Base-by-base conservation (phyloP, 2,797 vertebrate genomes). In the Notamacropus eugenii region DNA sequence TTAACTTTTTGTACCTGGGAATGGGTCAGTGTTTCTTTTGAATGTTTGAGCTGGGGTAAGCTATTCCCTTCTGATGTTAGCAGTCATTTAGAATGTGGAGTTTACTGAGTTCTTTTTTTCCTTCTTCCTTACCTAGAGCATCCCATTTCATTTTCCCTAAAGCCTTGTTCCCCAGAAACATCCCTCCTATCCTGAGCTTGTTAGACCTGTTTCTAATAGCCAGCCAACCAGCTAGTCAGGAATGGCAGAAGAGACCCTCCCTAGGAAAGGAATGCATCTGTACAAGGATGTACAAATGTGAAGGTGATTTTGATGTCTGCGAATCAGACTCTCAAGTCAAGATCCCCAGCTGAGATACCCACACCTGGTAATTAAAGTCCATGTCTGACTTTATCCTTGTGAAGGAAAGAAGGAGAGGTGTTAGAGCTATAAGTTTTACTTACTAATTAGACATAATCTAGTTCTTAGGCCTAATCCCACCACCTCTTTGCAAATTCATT, bases 201-300 rank as follows among this genome's bases (percentile, higher is more conserved):
- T 54, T 58, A 27, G 62, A 67, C 93, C 91, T 95, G 92, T 67
- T 96, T 22, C 56, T 59, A 58, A 16, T 91, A n/a, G 52, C 90
- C 90, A 55, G n/a, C 94, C n/a, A 55, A 24, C 92, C 59, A 6
- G 28, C 90, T 91, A 13, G 24, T 91, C 95, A 91, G 55, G 93
- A 94, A 94, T 82, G 91, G 93, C 93, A 74, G 92, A 59, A 95
- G 92, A 59, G 90, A 87, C 95, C 93, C 94, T 87, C 82, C 93
- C 74, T 90, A 95, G 57, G 50, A 28, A 93, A 56, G n/a, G 57
- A n/a, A 90, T 62, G 90, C 91, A 34, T 74, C 94, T 50, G 90
- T 90, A 11, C 22, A 55, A 59, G 29, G 52, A 16, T 55, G 16
- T 52, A 2, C 95, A 40, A 0, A 50, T 54, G 91, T 4, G 0